Evolutionary conservation across 2,888 invertebrate species (phyloP), one percentile per base, ranked within the genome.

Genomic region (Cantharis rustica): DNA sequence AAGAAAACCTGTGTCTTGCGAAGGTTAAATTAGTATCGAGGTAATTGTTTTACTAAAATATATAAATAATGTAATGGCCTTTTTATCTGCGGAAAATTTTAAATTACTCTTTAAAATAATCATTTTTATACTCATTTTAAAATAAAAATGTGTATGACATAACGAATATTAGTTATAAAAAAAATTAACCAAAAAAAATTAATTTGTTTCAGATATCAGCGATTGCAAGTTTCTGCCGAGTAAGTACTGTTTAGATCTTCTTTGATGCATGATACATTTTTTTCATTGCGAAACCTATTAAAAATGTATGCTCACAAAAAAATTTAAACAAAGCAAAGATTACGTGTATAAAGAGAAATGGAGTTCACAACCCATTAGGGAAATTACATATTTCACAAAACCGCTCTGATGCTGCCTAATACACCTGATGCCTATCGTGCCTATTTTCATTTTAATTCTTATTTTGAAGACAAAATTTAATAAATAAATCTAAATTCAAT

Each of bases 201-300:
- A 27, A 68, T 89, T 87, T 88, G 87, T 93, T 92, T 79, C 92
- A 95, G 95, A 95, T 96, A 84, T 95, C 96, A 68, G 92, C 95
- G 80, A 94, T 95, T 79, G 96, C 95, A 80, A 95, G 95, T 86
- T 96, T 96, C 87, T 96, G 95, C 89, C 91, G 94, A 91, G 95
- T 95, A 88, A 93, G 94, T 47, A 47, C 47, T 47, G 9, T 79
- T 61, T 23, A 47, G 23, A 17, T 16, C 15, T 13, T 10, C 64
- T 26, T 61, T 66, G n/a, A 16, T 20, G 16, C 64, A 66, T n/a
- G 47, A 2, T 47, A 20, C n/a, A 20, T 66, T 66, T 66, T 66
- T 66, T n/a, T 26, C 73, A 61, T 75, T n/a, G 23, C 47, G 13
- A 72, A 72, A 66, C 23, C 72, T 66, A 68, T 71, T 66, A 66